Evolutionary conservation across 2,797 vertebrate species (phyloP).

Genomic region (Tragopan temminckii): DNA sequence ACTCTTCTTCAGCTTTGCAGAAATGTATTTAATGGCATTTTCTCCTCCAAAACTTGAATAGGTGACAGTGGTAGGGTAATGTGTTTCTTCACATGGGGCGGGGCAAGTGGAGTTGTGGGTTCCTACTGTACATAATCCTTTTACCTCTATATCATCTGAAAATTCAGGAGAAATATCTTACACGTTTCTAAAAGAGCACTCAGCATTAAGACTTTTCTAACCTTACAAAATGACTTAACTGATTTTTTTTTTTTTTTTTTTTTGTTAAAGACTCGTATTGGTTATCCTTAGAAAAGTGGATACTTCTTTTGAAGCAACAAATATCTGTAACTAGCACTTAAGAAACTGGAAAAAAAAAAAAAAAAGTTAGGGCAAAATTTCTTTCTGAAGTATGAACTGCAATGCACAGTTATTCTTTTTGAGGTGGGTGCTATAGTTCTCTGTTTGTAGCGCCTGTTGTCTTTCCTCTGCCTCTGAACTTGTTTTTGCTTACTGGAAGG

Average conservation of each 20-base stretch:
- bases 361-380: not conserved
- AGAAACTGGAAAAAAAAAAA: not conserved
- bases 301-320: not conserved
- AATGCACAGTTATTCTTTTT: not conserved
- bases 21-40: constrained; percentile 72
- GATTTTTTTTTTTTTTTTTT: not conserved
- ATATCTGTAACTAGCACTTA: not conserved
- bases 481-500: not conserved
- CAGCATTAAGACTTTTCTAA: not conserved
- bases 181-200: not conserved
- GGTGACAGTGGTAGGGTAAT: constrained; percentile 78
- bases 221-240: not conserved
- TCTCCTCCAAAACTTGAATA: constrained; percentile 83
- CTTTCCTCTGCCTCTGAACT: not conserved
- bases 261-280: not conserved
- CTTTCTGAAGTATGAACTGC: not conserved
- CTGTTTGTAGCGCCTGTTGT: not conserved
- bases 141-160: constrained; percentile 78
- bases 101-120: constrained; percentile 84
- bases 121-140: constrained; percentile 78
- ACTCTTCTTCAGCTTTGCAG: constrained; percentile 77
- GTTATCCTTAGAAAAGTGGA: not conserved
- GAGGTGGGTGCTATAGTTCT: not conserved
- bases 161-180: constrained; percentile 8
- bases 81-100: constrained; percentile 80